Base-by-base conservation (phyloP, 2,888 invertebrate species). In the Mythimna loreyi region DNA sequence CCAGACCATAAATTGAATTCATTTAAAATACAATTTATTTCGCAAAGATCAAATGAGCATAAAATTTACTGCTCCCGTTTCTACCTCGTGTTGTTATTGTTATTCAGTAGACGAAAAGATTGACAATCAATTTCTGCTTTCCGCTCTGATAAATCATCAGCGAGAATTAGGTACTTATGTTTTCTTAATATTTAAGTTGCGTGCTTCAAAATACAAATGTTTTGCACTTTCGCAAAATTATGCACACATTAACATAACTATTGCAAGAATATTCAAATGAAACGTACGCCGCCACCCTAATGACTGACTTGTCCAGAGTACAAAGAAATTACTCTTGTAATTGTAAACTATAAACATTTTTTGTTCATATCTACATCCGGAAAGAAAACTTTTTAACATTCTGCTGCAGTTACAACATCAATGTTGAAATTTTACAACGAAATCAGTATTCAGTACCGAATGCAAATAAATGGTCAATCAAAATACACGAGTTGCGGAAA, bases 71-170 rank as follows among this genome's bases (percentile, higher is more conserved):
- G 36, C 53, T 25, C 16, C n/a, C 43, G 50, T 59, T 59, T 21
- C 16, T 36, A 25, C 40, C n/a, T 59, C 23, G 8, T n/a, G 30
- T 61, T 75, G 72, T 78, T 64, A 40, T 69, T 65, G 62, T 57
- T 66, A 60, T 33, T 52, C 33, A 61, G 65, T 67, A 75, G 81
- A 72, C 67, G 63, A 56, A 75, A 85, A 80, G 87, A 85, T 87
- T 81, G 77, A 82, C 89, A 87, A 89, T 90, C 89, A 91, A 90
- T 91, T 89, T 87, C 85, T 68, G 81, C 76, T 84, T 82, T 85
- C 85, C 81, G 75, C 78, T 76, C 80, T 72, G 86, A 90, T 91
- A 89, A 90, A 90, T 92, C 89, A 74, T 74, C 59, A 1, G 43
- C 63, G 53, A 75, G 78, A 83, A 71, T n/a, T n/a, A n/a, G n/a